These are phyloP conservation scores for Gisinianus flammeolus DNA, from an alignment of 2,888 invertebrate species.

Conservation along the genomic window DNA sequence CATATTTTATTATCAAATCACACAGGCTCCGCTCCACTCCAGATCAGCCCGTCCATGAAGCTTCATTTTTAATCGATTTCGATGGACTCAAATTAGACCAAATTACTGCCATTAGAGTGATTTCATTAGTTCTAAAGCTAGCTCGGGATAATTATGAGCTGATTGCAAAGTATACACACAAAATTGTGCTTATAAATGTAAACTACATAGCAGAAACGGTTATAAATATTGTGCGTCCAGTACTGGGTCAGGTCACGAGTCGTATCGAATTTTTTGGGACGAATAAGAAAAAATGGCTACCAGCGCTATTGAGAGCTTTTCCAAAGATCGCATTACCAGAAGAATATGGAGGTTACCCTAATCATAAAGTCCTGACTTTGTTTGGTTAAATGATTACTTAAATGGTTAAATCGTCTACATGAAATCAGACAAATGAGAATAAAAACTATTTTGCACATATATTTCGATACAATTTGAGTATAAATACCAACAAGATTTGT, in stretches of 20 bases:
- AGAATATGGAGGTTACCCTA: background rate
- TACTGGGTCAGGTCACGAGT: background rate
- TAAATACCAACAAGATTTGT: too few species aligned
- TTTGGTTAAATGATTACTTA: background rate
- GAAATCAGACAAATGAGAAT: too few species aligned
- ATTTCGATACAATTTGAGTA: too few species aligned
- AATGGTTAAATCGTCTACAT: too few species aligned
- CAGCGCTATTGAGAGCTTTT: background rate
- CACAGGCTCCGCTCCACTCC: background rate
- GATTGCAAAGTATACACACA: background rate
- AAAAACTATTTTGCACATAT: too few species aligned
- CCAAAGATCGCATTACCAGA: background rate
- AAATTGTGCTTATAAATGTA: background rate
- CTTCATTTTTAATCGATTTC: background rate
- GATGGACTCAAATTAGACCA: slow-evolving; percentile 12
- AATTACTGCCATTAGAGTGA: background rate
- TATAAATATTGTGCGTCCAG: background rate
- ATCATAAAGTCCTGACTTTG: background rate
- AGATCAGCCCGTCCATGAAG: background rate
- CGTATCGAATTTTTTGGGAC: background rate
- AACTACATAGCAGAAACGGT: background rate
- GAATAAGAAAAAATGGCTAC: background rate
- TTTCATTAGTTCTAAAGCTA: background rate
- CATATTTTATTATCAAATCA: background rate
- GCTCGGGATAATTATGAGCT: background rate